Percentiles rank a stretch among this genome's conserved stretches.
Evolutionary conservation across 1,140 invertebrate genomes (phyloP).

Genomic region (Pygmarrhopalites habei): DNA sequence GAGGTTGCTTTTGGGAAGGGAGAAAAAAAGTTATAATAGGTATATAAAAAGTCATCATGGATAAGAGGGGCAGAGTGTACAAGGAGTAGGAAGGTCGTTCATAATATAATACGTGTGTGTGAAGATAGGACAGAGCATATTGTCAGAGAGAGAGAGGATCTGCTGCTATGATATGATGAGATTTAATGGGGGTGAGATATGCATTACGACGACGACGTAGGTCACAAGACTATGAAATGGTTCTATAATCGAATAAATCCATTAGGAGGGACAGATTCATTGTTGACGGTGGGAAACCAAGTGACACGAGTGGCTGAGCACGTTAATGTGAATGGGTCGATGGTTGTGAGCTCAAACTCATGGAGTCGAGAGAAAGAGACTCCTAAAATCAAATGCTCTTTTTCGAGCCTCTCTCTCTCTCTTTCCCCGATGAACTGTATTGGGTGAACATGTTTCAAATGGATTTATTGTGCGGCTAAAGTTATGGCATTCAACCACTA

Average conservation of each 20-base stretch:
- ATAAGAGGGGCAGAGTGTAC: no score
- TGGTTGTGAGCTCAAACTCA: neutral
- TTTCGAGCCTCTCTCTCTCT: neutral
- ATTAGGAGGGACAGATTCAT: conserved; percentile 35
- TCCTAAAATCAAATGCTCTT: neutral
- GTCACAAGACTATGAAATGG: conserved; percentile 34
- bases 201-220: conserved; percentile 31
- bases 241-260: conserved; percentile 40
- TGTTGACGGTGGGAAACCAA: conserved; percentile 37
- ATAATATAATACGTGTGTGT: neutral
- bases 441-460: conserved; percentile 3
- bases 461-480: conserved; percentile 5
- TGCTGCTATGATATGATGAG: conserved; percentile 35
- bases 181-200: conserved; percentile 39
- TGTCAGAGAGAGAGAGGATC: neutral
- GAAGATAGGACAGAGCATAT: neutral
- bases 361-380: neutral
- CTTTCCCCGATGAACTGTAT: neutral
- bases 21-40: no score
- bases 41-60: no score
- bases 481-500: neutral
- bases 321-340: conserved; percentile 11
- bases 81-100: no score
- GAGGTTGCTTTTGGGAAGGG: no score
- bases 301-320: conserved; percentile 39